These are phyloP conservation scores for Volucella zonaria DNA, from an alignment of 2,888 invertebrate species.

Conservation along the genomic window DNA sequence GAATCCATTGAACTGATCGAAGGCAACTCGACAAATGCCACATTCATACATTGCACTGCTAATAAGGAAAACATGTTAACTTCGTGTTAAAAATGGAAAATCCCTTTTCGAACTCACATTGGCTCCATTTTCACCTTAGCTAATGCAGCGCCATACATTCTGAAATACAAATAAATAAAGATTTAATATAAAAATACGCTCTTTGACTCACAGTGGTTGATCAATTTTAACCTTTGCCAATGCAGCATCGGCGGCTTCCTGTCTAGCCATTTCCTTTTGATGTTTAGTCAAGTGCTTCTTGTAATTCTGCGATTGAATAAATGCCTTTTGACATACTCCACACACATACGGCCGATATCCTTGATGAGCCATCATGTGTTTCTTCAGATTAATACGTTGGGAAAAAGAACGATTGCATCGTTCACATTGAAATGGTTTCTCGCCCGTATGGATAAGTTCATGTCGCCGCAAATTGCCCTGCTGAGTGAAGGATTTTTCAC, in stretches of 20 bases:
- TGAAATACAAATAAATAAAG: constrained; percentile 58
- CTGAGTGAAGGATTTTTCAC: constrained; percentile 81
- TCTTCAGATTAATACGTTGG: constrained; percentile 82
- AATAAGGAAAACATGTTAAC: constrained; percentile 51
- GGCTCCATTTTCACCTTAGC: constrained; percentile 78
- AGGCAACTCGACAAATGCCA: constrained; percentile 80
- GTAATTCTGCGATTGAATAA: constrained; percentile 81
- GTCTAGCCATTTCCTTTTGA: constrained; percentile 59
- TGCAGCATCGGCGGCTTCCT: constrained; percentile 63
- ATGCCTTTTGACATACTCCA: constrained; percentile 80
- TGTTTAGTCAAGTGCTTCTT: constrained; percentile 79
- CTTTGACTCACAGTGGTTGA: constrained; percentile 68
- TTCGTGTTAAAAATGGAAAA: constrained; percentile 57
- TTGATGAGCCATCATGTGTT: constrained; percentile 81
- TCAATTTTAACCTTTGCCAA: constrained; percentile 69
- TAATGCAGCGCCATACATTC: constrained; percentile 76
- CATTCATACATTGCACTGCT: constrained; percentile 79
- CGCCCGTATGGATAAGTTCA: constrained; percentile 82
- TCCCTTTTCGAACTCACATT: constrained; percentile 75
- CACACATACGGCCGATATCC: constrained; percentile 81
- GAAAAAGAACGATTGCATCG: constrained; percentile 81
- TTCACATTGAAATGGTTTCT: constrained; percentile 82
- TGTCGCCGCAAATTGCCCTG: constrained; percentile 82
- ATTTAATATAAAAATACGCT: constrained; percentile 75
- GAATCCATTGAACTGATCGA: constrained; percentile 80